Evolutionary conservation across 2,797 vertebrate species (phyloP).

Genomic region (Xiphorhynchus erythropygius): DNA sequence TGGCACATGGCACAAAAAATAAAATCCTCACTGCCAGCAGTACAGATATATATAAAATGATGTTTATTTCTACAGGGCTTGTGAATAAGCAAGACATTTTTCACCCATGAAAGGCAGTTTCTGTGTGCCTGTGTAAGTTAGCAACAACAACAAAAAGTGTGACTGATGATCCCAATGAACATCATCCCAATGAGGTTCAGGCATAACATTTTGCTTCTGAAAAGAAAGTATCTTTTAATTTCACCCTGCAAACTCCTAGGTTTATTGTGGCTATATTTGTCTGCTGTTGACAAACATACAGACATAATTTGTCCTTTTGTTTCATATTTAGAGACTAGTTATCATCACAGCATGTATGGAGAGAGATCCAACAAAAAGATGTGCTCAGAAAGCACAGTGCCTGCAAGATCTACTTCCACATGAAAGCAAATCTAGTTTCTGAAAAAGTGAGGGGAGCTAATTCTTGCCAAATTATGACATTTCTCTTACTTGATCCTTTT

Average conservation of each 20-base stretch:
- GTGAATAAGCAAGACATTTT: slow-evolving; percentile 65
- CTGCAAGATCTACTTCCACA: background rate
- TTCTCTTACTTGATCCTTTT: background rate
- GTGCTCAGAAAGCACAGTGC: background rate
- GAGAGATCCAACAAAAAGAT: background rate
- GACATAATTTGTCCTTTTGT: background rate
- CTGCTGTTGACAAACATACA: slow-evolving; percentile 1
- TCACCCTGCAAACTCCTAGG: background rate
- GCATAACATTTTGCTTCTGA: background rate
- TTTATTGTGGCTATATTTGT: slow-evolving; percentile 21
- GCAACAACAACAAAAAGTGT: slow-evolving; percentile 34
- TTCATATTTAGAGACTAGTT: background rate
- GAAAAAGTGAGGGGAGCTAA: background rate
- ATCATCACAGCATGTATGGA: background rate
- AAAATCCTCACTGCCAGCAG: slow-evolving; percentile 35
- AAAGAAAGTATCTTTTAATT: background rate
- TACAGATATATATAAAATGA: slow-evolving; percentile 37
- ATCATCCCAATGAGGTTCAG: slow-evolving; percentile 8
- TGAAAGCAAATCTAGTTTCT: background rate
- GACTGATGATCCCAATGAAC: slow-evolving; percentile 20
- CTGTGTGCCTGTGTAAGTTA: slow-evolving; percentile 25
- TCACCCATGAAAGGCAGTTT: slow-evolving; percentile 60
- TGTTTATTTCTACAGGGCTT: slow-evolving; percentile 55
- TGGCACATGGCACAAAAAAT: slow-evolving; percentile 51
- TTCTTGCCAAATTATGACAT: background rate